Conservation (phyloP, 2,113 vertebrate genomes). For the Synchiropus splendidus region DNA sequence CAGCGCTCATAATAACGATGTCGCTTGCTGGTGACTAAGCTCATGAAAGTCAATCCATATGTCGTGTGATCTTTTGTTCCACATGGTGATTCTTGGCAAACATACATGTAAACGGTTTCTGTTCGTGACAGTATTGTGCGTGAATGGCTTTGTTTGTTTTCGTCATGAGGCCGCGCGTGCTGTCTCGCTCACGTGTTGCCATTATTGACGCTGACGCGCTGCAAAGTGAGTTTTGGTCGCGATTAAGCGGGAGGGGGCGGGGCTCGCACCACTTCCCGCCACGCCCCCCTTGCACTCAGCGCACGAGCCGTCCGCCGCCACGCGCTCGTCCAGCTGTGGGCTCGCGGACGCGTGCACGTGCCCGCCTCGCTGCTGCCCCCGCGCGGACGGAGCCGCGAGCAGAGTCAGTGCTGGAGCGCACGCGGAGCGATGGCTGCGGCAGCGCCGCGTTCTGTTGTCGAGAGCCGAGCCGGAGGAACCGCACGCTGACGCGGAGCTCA, state of each 20-base stretch:
- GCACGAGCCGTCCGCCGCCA: not conserved
- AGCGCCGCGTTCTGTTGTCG: slow-evolving; percentile 37
- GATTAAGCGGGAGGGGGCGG: slow-evolving; percentile 53
- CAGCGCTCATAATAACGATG: too few relatives aligned
- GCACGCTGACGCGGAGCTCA: not conserved
- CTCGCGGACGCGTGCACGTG: slow-evolving; percentile 20
- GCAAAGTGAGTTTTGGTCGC: too few relatives aligned
- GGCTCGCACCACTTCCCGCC: slow-evolving; percentile 13
- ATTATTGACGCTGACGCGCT: too few relatives aligned
- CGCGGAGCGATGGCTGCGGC: slow-evolving; percentile 51
- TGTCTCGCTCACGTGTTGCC: too few relatives aligned
- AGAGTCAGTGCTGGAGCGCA: slow-evolving; percentile 37
- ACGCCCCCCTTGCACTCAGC: not conserved
- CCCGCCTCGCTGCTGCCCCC: slow-evolving; percentile 16
- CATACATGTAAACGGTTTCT: too few relatives aligned
- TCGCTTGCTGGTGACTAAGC: too few relatives aligned
- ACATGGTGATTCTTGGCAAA: too few relatives aligned
- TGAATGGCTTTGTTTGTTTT: too few relatives aligned
- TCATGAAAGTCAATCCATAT: too few relatives aligned
- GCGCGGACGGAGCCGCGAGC: slow-evolving; percentile 37
- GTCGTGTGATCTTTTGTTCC: too few relatives aligned
- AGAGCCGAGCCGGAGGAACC: slow-evolving; percentile 33
- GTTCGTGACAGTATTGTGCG: too few relatives aligned
- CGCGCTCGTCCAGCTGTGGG: slow-evolving; percentile 1
- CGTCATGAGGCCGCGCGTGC: too few relatives aligned